Evolutionary conservation across 53 echinoderm and acorn worm genomes (phyloP).

Genomic region (Paelopatides confundens): DNA sequence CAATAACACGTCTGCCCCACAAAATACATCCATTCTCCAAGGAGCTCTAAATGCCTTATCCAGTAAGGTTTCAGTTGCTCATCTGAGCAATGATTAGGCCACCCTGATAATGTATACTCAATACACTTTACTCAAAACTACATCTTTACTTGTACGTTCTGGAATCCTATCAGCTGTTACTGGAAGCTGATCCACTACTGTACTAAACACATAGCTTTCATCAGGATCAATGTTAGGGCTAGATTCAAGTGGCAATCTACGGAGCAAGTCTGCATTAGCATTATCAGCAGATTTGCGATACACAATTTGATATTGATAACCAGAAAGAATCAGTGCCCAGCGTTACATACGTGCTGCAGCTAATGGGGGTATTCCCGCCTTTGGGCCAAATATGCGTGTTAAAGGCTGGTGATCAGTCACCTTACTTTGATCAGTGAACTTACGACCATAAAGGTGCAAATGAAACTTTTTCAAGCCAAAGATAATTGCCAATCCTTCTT

Average conservation of each 20-base stretch:
- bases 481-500: conserved; percentile 32
- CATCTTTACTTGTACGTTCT: too few species aligned
- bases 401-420: conserved; percentile 64
- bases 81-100: too few species aligned
- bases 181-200: too few species aligned
- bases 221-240: too few species aligned
- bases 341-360: conserved; percentile 22
- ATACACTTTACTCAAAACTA: too few species aligned
- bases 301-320: conserved; percentile 13
- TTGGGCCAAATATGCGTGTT: conserved; percentile 41
- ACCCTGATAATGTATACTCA: too few species aligned
- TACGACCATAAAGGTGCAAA: conserved; percentile 39
- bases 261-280: conserved; percentile 31
- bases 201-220: too few species aligned
- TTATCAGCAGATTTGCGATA: conserved; percentile 8
- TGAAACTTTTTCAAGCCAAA: conserved; percentile 66
- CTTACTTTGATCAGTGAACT: conserved; percentile 33
- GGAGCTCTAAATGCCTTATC: too few species aligned
- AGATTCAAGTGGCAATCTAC: conserved; percentile 3
- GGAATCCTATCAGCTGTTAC: too few species aligned
- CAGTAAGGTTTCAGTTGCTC: background rate
- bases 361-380: background rate
- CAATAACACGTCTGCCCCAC: conserved; percentile 31
- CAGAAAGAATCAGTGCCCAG: conserved; percentile 10
- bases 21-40: conserved; percentile 31